Evolutionary conservation across 2,113 vertebrate species (phyloP), one percentile per base, ranked within the genome.

Genomic region (Willisornis vidua): DNA sequence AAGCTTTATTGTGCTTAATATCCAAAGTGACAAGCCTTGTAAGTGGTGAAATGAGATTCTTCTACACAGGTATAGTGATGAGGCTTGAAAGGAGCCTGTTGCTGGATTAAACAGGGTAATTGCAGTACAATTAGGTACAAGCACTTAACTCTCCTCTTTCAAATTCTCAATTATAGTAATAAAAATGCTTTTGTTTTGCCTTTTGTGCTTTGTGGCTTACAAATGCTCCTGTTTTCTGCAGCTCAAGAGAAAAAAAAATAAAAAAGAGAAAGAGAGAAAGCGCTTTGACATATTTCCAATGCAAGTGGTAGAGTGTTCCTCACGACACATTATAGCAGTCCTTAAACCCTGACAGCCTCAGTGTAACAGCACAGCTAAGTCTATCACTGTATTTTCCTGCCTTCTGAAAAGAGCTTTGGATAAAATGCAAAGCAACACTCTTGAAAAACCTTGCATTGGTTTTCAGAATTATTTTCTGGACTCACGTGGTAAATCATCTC

Each of bases 131-230:
- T 96, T 95, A 95, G 74, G 87, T 89, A 95, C 94, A 89, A 89
- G 87, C 94, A 94, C 81, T 96, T 96, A 95, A 89, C 89, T 89
- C 73, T 58, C 49, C 83, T 92, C 90, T 96, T 94, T 91, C 91
- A 91, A 96, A 96, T 92, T 96, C 94, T 91, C 86, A 85, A 94
- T 96, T 96, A 96, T 75, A 92, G 78, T 89, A 89, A 94, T 88
- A 96, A 96, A 96, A 96, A 95, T 95, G 77, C 77, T 92, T 96
- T 96, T 96, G 89, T 96, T 96, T 97, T 96, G 83, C 84, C 95
- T 96, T 96, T 95, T 93, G 88, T 96, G 85, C 45, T 84, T 93
- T 61, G 39, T 68, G 87, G 85, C 85, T 96, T 96, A 95, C 94
- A 94, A 94, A 96, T 90, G 88, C 68, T 96, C 68, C 85, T 95